Base-by-base conservation (phyloP, 2,888 invertebrate species). In the Thymelicus sylvestris region DNA sequence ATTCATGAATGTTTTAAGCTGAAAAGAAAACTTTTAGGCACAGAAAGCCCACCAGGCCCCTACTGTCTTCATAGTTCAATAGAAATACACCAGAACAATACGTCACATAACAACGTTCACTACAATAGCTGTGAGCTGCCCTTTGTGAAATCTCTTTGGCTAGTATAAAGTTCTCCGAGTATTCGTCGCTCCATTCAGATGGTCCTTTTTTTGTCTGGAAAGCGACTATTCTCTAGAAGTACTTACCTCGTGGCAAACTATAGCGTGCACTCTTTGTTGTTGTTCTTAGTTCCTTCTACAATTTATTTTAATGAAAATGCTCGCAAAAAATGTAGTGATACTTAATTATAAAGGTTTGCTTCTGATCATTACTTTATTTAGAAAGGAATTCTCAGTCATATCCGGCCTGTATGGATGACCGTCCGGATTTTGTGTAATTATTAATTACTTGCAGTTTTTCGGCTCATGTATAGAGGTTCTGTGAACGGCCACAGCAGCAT, bases 61-160 rank as follows among this genome's bases (percentile, higher is more conserved):
- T 13, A 57, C 57, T 38, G 57, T 57, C 57, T 57, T 57, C 57
- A 57, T 57, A 38, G 57, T 57, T 57, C 57, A 57, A 57, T 57
- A 57, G 13, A 57, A 38, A 57, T 57, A 57, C 57, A 57, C 57
- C 19, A 57, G 57, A 57, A 57, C 57, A 57, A 57, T 38, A 57
- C 57, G 57, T 38, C 57, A 38, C 57, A 6, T 57, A 57, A 38
- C 57, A 57, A 13, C 13, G 12, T 57, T 57, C 57, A 8, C 31
- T 38, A 57, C 57, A 57, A 38, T 57, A 38, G 57, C 57, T 38
- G 57, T n/a, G 57, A 57, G 57, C 13, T 57, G 57, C 31, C 57
- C 38, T 57, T 57, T 57, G 57, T 57, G 38, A 57, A 57, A 57
- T 57, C 19, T 57, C 38, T 57, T 13, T 57, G 15, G 57, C 2